A percentile compares a stretch with the other conserved stretches of the same genome.
These are phyloP conservation scores for Amblyjoppa fuscipennis DNA, from an alignment of 2,888 invertebrate species.

Conservation along the genomic window DNA sequence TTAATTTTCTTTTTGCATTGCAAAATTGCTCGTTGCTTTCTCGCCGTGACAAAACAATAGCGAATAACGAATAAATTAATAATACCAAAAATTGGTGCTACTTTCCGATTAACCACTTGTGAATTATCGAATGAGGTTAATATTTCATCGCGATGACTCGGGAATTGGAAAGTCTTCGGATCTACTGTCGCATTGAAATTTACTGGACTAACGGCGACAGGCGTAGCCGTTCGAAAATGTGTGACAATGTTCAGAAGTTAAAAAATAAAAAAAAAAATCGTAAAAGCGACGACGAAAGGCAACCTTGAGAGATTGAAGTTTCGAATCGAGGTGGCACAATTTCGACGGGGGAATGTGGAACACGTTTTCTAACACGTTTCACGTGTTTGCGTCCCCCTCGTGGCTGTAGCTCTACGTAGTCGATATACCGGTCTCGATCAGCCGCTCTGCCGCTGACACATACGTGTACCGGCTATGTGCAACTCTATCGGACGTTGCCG, in stretches of 20 bases:
- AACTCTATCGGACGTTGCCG: slow-evolving; percentile 37
- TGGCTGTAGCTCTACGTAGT: not conserved
- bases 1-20: too few species aligned
- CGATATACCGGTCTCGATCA: slow-evolving; percentile 46
- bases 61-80: not conserved
- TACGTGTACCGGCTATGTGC: slow-evolving; percentile 7
- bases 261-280: slow-evolving; percentile 1
- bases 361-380: slow-evolving; percentile 38
- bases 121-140: not conserved
- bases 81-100: not conserved
- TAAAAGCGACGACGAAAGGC: not conserved
- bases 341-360: slow-evolving; percentile 38
- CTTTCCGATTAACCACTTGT: not conserved
- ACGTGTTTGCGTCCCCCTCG: slow-evolving; percentile 17
- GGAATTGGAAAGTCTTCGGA: not conserved
- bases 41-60: not conserved
- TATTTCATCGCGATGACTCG: not conserved
- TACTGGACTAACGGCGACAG: slow-evolving; percentile 10
- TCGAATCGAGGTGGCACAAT: slow-evolving; percentile 29
- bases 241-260: slow-evolving; percentile 15
- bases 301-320: slow-evolving; percentile 44
- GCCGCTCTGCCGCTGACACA: slow-evolving; percentile 23
- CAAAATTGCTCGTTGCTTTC: not conserved
- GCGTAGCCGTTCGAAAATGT: slow-evolving; percentile 10
- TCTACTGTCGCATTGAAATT: not conserved